Evolutionary conservation across 2,888 invertebrate genomes (phyloP).

Genomic region (Sepiola atlantica): DNA sequence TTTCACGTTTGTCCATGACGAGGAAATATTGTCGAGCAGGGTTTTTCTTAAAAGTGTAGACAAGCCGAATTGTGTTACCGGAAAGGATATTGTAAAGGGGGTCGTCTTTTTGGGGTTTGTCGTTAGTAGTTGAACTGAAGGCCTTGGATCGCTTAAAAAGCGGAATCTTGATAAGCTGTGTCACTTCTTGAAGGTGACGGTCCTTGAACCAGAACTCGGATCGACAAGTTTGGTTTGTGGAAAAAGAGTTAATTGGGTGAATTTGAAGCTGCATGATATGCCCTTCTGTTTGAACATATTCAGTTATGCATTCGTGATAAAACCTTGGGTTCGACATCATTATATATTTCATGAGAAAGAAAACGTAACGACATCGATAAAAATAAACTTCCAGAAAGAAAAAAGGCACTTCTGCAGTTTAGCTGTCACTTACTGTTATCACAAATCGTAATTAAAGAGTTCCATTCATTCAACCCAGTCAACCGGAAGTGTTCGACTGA

Average conservation of each 20-base stretch:
- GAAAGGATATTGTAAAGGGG: not conserved
- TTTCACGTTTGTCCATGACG: not conserved
- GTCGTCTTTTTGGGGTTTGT: not conserved
- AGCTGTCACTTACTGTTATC: no score
- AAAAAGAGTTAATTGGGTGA: not conserved
- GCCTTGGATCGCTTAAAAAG: not conserved
- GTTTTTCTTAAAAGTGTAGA: slow-evolving; percentile 39
- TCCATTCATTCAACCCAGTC: no score
- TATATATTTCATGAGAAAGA: not conserved
- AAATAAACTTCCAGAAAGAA: not conserved
- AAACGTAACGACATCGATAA: not conserved
- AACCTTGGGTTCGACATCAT: not conserved
- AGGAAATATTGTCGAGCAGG: slow-evolving; percentile 33
- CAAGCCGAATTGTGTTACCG: not conserved
- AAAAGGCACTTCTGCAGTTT: no score
- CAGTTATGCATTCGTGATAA: not conserved
- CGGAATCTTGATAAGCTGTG: not conserved
- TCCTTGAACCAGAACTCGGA: slow-evolving; percentile 24
- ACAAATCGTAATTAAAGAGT: no score
- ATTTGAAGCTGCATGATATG: slow-evolving; percentile 34
- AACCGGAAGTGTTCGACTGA: no score
- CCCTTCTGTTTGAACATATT: not conserved
- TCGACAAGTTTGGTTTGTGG: not conserved
- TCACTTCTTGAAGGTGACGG: slow-evolving; percentile 32
- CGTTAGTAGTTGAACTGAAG: not conserved